Base-by-base conservation (phyloP, 2,113 vertebrate genomes). In the Halcyon malimbica region DNA sequence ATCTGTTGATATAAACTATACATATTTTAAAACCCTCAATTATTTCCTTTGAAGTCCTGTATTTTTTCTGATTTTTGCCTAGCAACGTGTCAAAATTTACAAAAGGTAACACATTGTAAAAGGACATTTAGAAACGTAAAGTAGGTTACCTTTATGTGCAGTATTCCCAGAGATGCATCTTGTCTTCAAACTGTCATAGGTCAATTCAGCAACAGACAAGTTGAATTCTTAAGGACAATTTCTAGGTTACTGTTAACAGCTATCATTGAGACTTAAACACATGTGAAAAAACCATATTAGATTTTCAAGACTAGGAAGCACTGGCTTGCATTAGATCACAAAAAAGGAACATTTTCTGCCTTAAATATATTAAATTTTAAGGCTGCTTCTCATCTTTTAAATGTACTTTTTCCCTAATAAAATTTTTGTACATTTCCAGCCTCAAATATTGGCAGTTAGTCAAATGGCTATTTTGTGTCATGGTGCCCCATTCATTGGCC, bases 401-500 rank as follows among this genome's bases (percentile, higher is more conserved):
- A 7, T 41, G 4, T 26, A 8, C 75, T 53, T 85, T 84, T 80
- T 50, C 2, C 2, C 20, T 85, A 24, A 77, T 89, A 86, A 91
- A 89, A 84, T 74, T 74, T 48, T 39, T 85, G 26, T 28, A 71
- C 16, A 67, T 90, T 78, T 67, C 39, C 50, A 91, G 59, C 21
- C 68, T 83, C 35, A 83, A 39, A 50, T 90, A 90, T 42, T 80
- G 70, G 76, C 82, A 79, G 42, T 91, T 89, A 91, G 39, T 70
- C 71, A 92, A 95, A 94, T 83, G 44, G 53, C 50, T 77, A 63
- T 94, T 95, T 93, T 89, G 50, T 95, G n/a, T 89, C 48, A 65
- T 50, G 26, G 13, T 68, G 26, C 51, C 33, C 81, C 74, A 44
- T 70, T 89, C 51, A 46, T 17, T n/a, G 8, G 76, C 75, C 29